Percentiles rank a stretch among this genome's conserved stretches.
Evolutionary conservation across 2,888 invertebrate species (phyloP).

Genomic region (Polyommatus iphigenia): DNA sequence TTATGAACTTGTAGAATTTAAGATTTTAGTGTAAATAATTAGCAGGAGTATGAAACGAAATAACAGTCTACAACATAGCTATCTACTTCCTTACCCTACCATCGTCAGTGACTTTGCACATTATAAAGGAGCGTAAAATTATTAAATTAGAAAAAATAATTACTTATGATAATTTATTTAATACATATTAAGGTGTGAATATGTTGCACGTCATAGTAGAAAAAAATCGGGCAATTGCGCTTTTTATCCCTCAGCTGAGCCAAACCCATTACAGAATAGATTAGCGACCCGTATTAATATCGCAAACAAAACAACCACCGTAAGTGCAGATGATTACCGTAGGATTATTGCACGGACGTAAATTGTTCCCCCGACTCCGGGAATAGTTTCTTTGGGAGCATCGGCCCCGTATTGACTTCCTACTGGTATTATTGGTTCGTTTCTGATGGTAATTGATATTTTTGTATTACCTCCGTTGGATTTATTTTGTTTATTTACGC

Average conservation of each 20-base stretch:
- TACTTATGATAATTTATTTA: no score
- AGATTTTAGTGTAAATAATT: no score
- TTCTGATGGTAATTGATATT: slow-evolving; percentile 31
- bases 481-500: slow-evolving; percentile 19
- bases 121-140: neutral
- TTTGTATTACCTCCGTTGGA: slow-evolving; percentile 13
- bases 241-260: neutral
- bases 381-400: slow-evolving; percentile 62
- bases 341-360: slow-evolving; percentile 54
- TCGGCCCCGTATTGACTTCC: slow-evolving; percentile 50
- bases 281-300: slow-evolving; percentile 16
- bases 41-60: no score
- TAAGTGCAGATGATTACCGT: slow-evolving; percentile 29
- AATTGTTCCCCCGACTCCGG: slow-evolving; percentile 51
- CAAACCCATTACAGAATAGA: slow-evolving; percentile 1
- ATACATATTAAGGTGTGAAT: no score
- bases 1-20: neutral
- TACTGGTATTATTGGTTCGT: slow-evolving; percentile 32
- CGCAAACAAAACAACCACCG: slow-evolving; percentile 15
- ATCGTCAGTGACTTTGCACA: neutral
- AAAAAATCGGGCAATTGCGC: neutral
- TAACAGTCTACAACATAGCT: no score
- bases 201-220: neutral
- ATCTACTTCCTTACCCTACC: neutral
- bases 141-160: neutral